phyloP scores from a whole-genome alignment of 2,113 vertebrate genomes.

The Anoplopoma fimbria region DNA sequence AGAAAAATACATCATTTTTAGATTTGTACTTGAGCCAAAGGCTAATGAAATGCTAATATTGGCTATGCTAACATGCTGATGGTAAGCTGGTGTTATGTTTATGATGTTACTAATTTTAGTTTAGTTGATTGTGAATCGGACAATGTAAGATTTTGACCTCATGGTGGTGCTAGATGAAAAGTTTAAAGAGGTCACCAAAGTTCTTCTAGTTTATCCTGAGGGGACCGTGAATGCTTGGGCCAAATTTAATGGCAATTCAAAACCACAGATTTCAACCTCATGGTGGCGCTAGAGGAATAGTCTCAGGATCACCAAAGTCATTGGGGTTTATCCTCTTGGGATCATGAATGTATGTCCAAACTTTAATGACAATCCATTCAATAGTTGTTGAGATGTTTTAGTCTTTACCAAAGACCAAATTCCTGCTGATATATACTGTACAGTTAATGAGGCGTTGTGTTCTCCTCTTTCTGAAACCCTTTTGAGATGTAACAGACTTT shows the following conservation, averaged over 20 bases:
- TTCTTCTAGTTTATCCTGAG: neutral
- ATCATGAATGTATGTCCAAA: neutral
- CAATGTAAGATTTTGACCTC: neutral
- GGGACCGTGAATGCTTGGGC: neutral
- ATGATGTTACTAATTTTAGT: neutral
- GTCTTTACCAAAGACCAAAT: neutral
- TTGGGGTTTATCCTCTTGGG: neutral
- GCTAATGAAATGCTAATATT: neutral
- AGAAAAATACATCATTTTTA: too few species aligned
- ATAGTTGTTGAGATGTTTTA: neutral
- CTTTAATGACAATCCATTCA: neutral
- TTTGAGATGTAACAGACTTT: neutral
- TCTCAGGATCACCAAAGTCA: neutral
- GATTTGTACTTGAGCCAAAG: neutral
- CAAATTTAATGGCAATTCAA: neutral
- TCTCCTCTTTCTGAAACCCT: neutral
- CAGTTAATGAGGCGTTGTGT: neutral
- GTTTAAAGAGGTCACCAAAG: neutral
- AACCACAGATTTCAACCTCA: neutral
- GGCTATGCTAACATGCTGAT: neutral
- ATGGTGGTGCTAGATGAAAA: neutral
- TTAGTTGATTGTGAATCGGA: neutral
- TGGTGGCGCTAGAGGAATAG: neutral
- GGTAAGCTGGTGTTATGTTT: neutral
- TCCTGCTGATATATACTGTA: neutral